These are phyloP conservation scores for Upupa epops DNA, from an alignment of 2,113 vertebrate species.

Conservation along the genomic window DNA sequence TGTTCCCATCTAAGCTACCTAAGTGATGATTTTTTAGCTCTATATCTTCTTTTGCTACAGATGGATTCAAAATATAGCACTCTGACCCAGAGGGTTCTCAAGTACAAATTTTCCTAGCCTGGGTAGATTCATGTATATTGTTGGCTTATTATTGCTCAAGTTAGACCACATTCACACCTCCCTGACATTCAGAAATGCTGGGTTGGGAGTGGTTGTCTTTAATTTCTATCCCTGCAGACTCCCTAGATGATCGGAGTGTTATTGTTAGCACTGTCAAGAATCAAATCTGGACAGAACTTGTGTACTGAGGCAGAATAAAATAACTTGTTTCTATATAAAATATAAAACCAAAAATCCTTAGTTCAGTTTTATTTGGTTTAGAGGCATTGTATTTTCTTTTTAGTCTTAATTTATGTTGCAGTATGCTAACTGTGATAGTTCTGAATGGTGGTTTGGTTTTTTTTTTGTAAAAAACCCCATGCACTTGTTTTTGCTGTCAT, in stretches of 20 bases:
- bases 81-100: background rate
- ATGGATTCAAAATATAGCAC: background rate
- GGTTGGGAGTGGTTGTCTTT: background rate
- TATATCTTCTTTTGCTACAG: background rate
- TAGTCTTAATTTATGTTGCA: background rate
- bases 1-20: background rate
- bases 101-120: background rate
- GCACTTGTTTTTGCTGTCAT: background rate
- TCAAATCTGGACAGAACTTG: accelerated
- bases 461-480: background rate
- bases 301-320: background rate
- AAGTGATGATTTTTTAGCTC: background rate
- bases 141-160: background rate
- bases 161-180: background rate
- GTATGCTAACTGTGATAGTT: background rate
- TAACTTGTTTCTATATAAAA: background rate
- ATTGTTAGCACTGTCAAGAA: background rate
- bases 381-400: background rate
- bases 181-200: background rate
- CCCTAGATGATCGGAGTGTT: accelerated
- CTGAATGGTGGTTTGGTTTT: background rate
- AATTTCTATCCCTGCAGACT: background rate
- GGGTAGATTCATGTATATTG: background rate
- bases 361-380: background rate
- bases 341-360: background rate